Conservation (phyloP, 2,797 vertebrate species). For the Rhinoraja longicauda region DNA sequence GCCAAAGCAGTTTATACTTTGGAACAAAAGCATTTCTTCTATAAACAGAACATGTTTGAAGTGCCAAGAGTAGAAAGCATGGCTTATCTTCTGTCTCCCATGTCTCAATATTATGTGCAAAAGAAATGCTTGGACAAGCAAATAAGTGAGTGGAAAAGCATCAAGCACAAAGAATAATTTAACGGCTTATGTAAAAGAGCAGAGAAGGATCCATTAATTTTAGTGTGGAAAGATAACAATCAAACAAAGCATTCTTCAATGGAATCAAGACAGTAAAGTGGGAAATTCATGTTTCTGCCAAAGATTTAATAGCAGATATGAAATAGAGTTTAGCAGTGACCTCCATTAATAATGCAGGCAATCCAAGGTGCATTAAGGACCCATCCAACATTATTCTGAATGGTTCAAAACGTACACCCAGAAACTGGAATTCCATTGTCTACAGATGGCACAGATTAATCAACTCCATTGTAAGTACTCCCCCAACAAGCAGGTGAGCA, state of each 20-base stretch:
- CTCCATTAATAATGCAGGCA: neutral
- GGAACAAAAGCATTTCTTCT: neutral
- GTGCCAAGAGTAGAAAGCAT: neutral
- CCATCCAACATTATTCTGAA: neutral
- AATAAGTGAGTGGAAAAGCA: neutral
- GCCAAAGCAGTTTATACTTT: neutral
- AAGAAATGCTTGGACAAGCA: neutral
- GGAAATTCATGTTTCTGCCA: neutral
- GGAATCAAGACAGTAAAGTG: neutral
- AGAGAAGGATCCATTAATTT: neutral
- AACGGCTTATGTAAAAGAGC: neutral
- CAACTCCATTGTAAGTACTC: neutral
- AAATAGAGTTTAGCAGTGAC: neutral
- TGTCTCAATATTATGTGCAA: neutral
- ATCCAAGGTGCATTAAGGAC: neutral
- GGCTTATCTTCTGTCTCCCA: neutral
- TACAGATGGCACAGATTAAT: neutral
- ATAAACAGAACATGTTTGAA: neutral
- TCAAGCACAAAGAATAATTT: neutral
- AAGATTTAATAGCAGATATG: neutral
- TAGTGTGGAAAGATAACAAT: neutral
- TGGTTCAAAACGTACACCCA: neutral
- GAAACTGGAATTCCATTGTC: neutral
- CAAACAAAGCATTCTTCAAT: neutral
- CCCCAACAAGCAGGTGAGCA: too few relatives aligned